phyloP scores from a whole-genome alignment of 1,140 invertebrate genomes.

The Drosophila bipectinata region DNA sequence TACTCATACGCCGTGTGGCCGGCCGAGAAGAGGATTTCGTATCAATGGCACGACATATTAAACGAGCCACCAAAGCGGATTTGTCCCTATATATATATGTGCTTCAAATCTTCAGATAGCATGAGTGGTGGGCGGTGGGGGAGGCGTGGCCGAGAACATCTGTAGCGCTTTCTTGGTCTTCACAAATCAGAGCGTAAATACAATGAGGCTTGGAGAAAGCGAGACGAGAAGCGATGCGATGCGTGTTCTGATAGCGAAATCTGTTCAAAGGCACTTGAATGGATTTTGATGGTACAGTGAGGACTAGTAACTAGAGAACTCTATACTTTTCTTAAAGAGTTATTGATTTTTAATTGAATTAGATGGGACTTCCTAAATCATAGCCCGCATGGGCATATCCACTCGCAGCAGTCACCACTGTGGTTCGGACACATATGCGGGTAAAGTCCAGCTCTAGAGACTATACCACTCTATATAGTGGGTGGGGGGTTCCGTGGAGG shows the following conservation, averaged over 20 bases:
- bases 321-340: too few species aligned
- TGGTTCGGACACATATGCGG: conserved; percentile 41
- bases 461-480: background rate
- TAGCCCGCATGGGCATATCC: conserved; percentile 12
- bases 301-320: background rate
- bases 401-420: conserved; percentile 36
- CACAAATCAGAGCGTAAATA: conserved; percentile 79
- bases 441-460: conserved; percentile 51
- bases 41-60: conserved; percentile 75
- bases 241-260: conserved; percentile 61
- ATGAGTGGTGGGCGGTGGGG: background rate
- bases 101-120: conserved; percentile 44
- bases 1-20: conserved; percentile 66
- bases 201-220: conserved; percentile 64
- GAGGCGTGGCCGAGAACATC: conserved; percentile 15
- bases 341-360: background rate
- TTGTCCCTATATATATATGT: conserved; percentile 25
- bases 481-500: background rate
- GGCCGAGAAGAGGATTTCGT: conserved; percentile 45
- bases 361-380: background rate
- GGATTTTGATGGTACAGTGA: conserved; percentile 35
- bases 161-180: conserved; percentile 56
- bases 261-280: conserved; percentile 61
- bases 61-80: conserved; percentile 68
- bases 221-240: conserved; percentile 44